Base-by-base conservation (phyloP, 2,888 invertebrate genomes). In the Augochlorella aurata region DNA sequence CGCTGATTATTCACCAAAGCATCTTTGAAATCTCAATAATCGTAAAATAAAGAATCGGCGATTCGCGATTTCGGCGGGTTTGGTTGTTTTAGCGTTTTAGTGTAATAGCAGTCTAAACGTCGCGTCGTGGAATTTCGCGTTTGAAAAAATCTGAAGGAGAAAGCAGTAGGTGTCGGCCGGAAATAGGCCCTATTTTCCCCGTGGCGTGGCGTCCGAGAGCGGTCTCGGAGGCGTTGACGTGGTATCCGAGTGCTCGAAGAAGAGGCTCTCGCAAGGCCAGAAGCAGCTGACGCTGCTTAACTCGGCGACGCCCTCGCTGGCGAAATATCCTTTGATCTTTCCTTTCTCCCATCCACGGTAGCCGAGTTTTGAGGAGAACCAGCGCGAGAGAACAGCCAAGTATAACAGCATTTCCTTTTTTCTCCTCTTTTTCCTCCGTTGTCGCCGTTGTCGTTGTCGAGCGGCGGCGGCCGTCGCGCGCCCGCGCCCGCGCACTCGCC, bases 241-340 rank as follows among this genome's bases (percentile, higher is more conserved):
- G 79, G 77, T 81, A 85, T 85, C 82, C n/a, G 77, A 77, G 79
- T 69, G 75, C 87, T 87, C 79, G 84, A 85, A 77, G 86, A 85
- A 84, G 77, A 84, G 86, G 70, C 87, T 82, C 82, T 85, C 77
- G 83, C 83, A 65, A 79, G 74, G 74, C 80, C 80, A 83, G 89
- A 89, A 90, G 87, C 86, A 90, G 92, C 92, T 92, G 92, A 92
- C 92, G 87, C 86, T 91, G 92, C 92, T 91, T 87, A 91, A 91
- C 89, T 86, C 87, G 78, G 83, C 82, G 81, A 80, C 87, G 80
- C 86, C 82, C 88, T 88, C 80, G 84, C 77, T 81, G 74, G 54
- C 81, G 84, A 87, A 87, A 81, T 84, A 89, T 88, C 88, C 91
- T 92, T 92, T 92, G 92, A 92, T 92, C 90, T 92, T 88, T 86